These are phyloP conservation scores for Gandaritis pyraliata DNA, from an alignment of 2,888 invertebrate genomes.

Conservation along the genomic window DNA sequence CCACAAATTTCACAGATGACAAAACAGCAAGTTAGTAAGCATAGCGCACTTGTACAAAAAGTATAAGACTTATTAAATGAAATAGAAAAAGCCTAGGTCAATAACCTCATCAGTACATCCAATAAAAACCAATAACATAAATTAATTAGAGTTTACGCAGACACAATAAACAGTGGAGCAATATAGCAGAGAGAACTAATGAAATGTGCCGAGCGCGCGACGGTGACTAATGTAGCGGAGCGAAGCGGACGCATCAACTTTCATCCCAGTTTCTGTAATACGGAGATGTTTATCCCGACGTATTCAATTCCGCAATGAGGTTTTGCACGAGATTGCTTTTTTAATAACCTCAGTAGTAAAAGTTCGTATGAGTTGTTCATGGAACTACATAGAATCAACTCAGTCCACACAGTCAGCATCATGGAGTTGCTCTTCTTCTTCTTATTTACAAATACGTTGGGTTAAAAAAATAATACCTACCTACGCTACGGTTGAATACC, in stretches of 20 bases:
- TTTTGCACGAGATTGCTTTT: slow-evolving; percentile 25
- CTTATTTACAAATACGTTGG: no score
- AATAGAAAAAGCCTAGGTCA: background rate
- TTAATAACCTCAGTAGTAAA: slow-evolving; percentile 19
- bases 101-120: slow-evolving; percentile 24
- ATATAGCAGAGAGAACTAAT: slow-evolving; percentile 72
- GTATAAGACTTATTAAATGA: background rate
- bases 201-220: slow-evolving; percentile 71
- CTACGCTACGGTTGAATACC: no score
- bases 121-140: slow-evolving; percentile 66
- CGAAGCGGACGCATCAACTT: slow-evolving; percentile 63
- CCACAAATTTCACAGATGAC: no score
- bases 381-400: no score
- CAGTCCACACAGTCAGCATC: no score
- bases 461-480: no score
- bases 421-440: no score
- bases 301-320: slow-evolving; percentile 27
- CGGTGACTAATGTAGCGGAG: slow-evolving; percentile 74
- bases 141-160: slow-evolving; percentile 73
- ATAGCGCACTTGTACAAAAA: no score
- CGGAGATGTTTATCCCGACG: slow-evolving; percentile 39
- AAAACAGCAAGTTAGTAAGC: no score
- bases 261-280: slow-evolving; percentile 50
- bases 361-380: no score
- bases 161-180: slow-evolving; percentile 69